A percentile compares a stretch with the other conserved stretches of the same genome.
These are phyloP conservation scores for Pan paniscus DNA, from an alignment of 2,113 vertebrate genomes.

Conservation along the genomic window DNA sequence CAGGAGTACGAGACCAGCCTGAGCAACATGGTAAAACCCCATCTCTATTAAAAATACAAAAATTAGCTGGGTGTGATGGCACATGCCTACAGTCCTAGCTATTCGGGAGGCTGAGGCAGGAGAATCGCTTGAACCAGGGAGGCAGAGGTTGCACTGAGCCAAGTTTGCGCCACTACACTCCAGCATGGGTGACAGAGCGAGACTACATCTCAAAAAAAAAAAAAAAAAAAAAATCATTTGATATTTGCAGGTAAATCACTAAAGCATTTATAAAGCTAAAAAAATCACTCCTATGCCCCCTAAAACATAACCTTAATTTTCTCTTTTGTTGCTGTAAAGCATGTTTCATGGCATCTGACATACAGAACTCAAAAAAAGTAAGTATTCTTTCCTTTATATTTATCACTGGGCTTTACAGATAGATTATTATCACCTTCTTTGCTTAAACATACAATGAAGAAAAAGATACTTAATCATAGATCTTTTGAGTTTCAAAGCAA, in stretches of 20 bases:
- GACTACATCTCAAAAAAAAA: neutral
- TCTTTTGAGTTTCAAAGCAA: neutral
- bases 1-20: too few species aligned
- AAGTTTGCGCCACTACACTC: too few species aligned
- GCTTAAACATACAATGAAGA: neutral
- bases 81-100: too few species aligned
- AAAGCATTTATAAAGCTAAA: neutral
- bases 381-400: neutral
- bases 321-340: neutral
- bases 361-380: neutral
- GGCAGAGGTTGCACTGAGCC: too few species aligned
- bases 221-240: neutral
- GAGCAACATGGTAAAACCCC: too few species aligned
- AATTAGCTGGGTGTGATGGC: too few species aligned
- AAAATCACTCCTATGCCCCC: neutral
- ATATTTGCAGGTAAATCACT: neutral
- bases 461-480: neutral
- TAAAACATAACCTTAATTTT: neutral
- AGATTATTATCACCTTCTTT: neutral
- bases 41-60: too few species aligned
- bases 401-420: neutral
- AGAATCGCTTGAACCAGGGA: too few species aligned
- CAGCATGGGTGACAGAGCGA: too few species aligned
- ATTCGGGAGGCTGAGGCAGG: too few species aligned
- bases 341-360: neutral